Base-by-base conservation (phyloP, 2,797 vertebrate genomes). In the Thalassophryne amazonica region DNA sequence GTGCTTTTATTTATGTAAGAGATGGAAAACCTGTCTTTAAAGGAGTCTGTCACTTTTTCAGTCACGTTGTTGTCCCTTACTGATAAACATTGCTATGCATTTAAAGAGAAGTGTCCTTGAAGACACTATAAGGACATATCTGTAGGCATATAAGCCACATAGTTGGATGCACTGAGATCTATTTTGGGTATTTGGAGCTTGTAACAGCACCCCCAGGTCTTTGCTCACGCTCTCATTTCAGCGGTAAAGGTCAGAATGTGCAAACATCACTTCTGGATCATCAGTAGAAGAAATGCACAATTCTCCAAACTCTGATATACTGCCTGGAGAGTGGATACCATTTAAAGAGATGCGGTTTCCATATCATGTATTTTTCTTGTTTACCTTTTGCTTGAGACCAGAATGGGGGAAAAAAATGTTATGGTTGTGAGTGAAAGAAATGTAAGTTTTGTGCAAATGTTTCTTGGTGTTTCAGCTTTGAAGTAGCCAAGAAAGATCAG, bases 21-120 rank as follows among this genome's bases (percentile, higher is more conserved):
- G 76, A 52, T 25, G 34, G 33, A 68, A 54, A 63, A 58, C 49
- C 80, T 78, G 61, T 86, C 69, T 87, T 87, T 81, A 87, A 74
- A 76, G 81, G 80, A 80, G 57, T 78, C 83, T 81, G 73, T 22
- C 66, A 82, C 81, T 84, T 88, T 87, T 80, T 62, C 63, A 11
- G 38, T 48, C 48, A 63, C 70, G 69, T 61, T 73, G 61, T 79
- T 72, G 47, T 64, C 32, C n/a, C 28, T 58, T 13, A 3, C 42
- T 40, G 53, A 70, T 79, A 67, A 76, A 73, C 48, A 39, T 16
- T 45, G 31, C 54, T 15, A 12, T 46, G 7, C 35, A 35, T 36
- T 25, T 28, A 33, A 31, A 13, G 3, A 42, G 16, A 27, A 2
- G 4, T 19, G 22, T 53, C 61, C 67, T 64, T 60, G 51, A 66